Evolutionary conservation across 1,140 invertebrate genomes (phyloP).

Genomic region (Magallana angulata): DNA sequence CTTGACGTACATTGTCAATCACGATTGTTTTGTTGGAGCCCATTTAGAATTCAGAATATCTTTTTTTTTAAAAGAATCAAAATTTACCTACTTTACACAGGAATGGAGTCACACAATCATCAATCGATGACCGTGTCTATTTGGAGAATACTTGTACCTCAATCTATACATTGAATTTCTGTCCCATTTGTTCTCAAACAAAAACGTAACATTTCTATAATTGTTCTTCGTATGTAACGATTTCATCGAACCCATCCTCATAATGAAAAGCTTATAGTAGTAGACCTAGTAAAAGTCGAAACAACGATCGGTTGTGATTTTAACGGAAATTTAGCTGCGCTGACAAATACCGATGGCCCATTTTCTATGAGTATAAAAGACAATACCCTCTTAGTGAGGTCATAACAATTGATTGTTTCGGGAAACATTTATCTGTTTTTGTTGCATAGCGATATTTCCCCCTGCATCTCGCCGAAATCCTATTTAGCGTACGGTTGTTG

Average conservation of each 20-base stretch:
- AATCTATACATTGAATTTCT: too few species aligned
- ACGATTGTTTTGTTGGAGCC: too few species aligned
- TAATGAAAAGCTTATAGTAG: not conserved
- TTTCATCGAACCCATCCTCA: not conserved
- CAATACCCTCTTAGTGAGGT: not conserved
- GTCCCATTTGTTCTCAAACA: too few species aligned
- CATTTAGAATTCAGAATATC: too few species aligned
- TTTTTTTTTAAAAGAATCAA: too few species aligned
- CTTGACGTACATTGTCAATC: too few species aligned
- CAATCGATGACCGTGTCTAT: too few species aligned
- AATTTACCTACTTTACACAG: too few species aligned
- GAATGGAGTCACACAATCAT: too few species aligned
- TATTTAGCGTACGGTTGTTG: not conserved
- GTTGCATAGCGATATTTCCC: conserved; percentile 22
- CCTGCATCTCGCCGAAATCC: not conserved
- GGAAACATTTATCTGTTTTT: not conserved
- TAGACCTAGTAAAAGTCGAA: not conserved
- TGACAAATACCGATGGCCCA: not conserved
- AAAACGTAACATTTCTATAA: not conserved
- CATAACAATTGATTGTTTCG: not conserved
- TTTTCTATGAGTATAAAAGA: not conserved
- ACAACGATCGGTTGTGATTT: not conserved
- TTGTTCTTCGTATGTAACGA: not conserved
- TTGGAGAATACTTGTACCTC: too few species aligned
- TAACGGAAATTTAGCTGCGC: not conserved